These are phyloP conservation scores for Trichonephila inaurata DNA, from an alignment of 1,140 invertebrate species.

Conservation along the genomic window DNA sequence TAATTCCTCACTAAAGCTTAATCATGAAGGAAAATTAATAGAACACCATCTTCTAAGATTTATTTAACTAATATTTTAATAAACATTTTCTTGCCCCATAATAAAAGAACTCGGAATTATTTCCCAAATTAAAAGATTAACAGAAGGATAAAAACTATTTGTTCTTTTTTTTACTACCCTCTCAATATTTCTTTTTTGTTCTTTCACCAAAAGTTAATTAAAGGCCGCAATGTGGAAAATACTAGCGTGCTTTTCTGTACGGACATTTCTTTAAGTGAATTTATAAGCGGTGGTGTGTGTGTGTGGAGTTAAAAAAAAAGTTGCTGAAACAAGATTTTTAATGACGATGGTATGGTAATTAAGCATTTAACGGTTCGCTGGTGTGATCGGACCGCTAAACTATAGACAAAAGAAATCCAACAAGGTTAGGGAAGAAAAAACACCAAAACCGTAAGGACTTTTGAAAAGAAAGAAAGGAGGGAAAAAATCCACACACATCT, in stretches of 20 bases:
- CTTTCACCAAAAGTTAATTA: constrained; percentile 57
- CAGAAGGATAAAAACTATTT: constrained; percentile 39
- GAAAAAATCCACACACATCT: neutral
- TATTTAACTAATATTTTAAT: constrained; percentile 40
- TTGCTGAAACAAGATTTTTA: constrained; percentile 48
- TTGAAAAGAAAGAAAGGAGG: neutral
- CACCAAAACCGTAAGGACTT: neutral
- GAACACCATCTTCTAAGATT: neutral
- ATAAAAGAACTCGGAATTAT: constrained; percentile 27
- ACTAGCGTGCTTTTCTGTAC: neutral
- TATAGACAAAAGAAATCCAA: constrained; percentile 19
- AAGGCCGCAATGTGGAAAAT: constrained; percentile 16
- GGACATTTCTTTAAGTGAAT: constrained; percentile 40
- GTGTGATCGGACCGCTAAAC: constrained; percentile 43
- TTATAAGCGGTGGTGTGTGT: neutral
- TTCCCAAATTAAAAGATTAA: constrained; percentile 47
- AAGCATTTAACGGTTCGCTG: constrained; percentile 54
- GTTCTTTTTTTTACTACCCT: neutral
- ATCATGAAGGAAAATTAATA: constrained; percentile 19
- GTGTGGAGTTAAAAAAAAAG: neutral
- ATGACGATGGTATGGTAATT: constrained; percentile 49
- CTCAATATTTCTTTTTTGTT: neutral
- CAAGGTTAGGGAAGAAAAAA: neutral
- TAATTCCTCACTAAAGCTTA: neutral
- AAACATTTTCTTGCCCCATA: neutral